Conservation (phyloP, 2,113 vertebrate species). For the Pampusana beccarii region DNA sequence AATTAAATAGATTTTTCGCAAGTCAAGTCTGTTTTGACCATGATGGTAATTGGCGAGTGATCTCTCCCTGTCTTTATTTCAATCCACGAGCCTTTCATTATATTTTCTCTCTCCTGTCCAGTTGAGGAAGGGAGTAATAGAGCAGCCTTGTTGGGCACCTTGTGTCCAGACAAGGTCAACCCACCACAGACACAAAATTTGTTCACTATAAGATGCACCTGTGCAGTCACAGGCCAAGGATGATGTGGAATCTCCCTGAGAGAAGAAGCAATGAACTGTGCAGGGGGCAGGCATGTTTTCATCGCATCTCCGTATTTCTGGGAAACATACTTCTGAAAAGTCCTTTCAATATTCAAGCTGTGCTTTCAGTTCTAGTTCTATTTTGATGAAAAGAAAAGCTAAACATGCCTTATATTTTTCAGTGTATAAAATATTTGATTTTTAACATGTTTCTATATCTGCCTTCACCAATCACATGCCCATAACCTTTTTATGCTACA, state of each 20-base stretch:
- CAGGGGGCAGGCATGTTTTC: not conserved
- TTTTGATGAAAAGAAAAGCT: not conserved
- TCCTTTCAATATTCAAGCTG: not conserved
- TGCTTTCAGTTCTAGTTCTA: not conserved
- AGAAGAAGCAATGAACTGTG: not conserved
- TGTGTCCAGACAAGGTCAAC: no score
- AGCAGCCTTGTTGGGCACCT: no score
- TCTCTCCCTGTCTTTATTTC: no score
- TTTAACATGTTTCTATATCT: not conserved
- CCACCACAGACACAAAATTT: not conserved
- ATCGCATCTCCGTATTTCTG: not conserved
- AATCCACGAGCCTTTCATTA: no score
- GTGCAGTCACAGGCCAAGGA: constrained; percentile 12
- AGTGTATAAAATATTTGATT: not conserved
- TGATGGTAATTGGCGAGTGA: no score
- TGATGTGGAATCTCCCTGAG: not conserved
- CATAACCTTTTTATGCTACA: not conserved
- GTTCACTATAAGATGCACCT: constrained; percentile 2
- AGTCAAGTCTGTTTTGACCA: no score
- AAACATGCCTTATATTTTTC: not conserved
- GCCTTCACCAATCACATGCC: not conserved
- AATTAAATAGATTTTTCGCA: no score
- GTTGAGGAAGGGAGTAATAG: no score
- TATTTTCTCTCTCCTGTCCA: no score
- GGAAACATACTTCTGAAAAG: not conserved